Percentiles rank a stretch among this genome's conserved stretches.
Evolutionary conservation across 2,113 vertebrate species (phyloP).

Genomic region (Girardinichthys multiradiatus): DNA sequence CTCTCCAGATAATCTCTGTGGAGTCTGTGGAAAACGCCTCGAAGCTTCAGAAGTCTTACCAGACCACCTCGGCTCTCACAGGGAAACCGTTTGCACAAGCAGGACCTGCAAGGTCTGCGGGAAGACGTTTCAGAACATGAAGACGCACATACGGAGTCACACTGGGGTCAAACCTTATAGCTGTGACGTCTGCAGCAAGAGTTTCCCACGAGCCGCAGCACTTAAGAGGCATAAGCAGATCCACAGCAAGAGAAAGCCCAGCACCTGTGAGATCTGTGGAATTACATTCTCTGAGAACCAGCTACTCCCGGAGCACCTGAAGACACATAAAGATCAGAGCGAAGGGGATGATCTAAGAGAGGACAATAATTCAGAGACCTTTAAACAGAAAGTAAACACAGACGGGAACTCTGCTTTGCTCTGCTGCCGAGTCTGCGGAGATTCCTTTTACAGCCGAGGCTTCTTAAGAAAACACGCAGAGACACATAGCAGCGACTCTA

Average conservation of each 20-base stretch:
- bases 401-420: not conserved
- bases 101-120: constrained; percentile 35
- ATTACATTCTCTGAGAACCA: constrained; percentile 6
- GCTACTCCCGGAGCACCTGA: constrained; percentile 31
- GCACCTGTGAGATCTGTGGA: constrained; percentile 11
- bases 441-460: constrained; percentile 45
- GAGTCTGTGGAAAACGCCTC: constrained; percentile 24
- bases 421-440: constrained; percentile 49
- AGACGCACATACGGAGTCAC: constrained; percentile 60
- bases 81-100: not conserved
- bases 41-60: constrained; percentile 14
- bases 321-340: constrained; percentile 1
- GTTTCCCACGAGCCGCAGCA: constrained; percentile 44
- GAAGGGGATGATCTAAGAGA: not conserved
- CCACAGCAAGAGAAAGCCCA: constrained; percentile 11
- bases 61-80: constrained; percentile 34
- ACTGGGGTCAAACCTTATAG: constrained; percentile 50
- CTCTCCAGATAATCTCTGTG: constrained; percentile 2
- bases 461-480: constrained; percentile 56
- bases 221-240: constrained; percentile 58
- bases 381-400: not conserved
- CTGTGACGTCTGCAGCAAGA: constrained; percentile 40
- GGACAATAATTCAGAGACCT: not conserved
- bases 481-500: constrained; percentile 31
- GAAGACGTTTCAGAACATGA: constrained; percentile 53